Conservation (phyloP, 2,797 vertebrate species). For the Adrianichthys oophorus region DNA sequence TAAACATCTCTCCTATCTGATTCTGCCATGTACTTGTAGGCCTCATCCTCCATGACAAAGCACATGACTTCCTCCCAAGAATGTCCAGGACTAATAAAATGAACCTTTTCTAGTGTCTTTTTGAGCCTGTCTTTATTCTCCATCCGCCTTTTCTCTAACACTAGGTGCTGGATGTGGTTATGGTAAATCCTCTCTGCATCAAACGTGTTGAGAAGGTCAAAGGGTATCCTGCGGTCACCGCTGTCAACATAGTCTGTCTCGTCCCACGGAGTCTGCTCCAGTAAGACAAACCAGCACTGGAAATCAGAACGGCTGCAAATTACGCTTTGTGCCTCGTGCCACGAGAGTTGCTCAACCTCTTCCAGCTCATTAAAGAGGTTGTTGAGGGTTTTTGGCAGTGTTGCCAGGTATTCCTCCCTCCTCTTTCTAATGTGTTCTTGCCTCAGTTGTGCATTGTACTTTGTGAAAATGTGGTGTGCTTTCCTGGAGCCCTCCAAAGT, state of each 20-base stretch:
- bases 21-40: slow-evolving; percentile 96
- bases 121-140: slow-evolving; percentile 99
- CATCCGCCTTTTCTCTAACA: slow-evolving; percentile 90
- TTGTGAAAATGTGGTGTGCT: slow-evolving; percentile 92
- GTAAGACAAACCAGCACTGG: slow-evolving; percentile 92
- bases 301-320: slow-evolving; percentile 91
- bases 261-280: slow-evolving; percentile 95
- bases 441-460: slow-evolving; percentile 95
- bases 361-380: slow-evolving; percentile 92
- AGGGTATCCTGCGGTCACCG: slow-evolving; percentile 94
- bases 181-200: slow-evolving; percentile 95
- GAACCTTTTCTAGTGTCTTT: slow-evolving; percentile 96
- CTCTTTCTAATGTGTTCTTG: slow-evolving; percentile 96
- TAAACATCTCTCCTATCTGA: slow-evolving; percentile 95
- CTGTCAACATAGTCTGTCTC: slow-evolving; percentile 96
- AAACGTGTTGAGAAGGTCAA: slow-evolving; percentile 89
- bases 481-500: slow-evolving; percentile 94
- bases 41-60: slow-evolving; percentile 97
- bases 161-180: slow-evolving; percentile 93
- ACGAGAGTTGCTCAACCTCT: slow-evolving; percentile 92
- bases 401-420: slow-evolving; percentile 93
- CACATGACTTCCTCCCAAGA: slow-evolving; percentile 98
- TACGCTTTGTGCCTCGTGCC: slow-evolving; percentile 91
- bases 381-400: slow-evolving; percentile 93
- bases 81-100: slow-evolving; percentile 94